These are phyloP conservation scores for Neoseiulus cucumeris DNA, from an alignment of 1,140 invertebrate genomes.

Conservation along the genomic window DNA sequence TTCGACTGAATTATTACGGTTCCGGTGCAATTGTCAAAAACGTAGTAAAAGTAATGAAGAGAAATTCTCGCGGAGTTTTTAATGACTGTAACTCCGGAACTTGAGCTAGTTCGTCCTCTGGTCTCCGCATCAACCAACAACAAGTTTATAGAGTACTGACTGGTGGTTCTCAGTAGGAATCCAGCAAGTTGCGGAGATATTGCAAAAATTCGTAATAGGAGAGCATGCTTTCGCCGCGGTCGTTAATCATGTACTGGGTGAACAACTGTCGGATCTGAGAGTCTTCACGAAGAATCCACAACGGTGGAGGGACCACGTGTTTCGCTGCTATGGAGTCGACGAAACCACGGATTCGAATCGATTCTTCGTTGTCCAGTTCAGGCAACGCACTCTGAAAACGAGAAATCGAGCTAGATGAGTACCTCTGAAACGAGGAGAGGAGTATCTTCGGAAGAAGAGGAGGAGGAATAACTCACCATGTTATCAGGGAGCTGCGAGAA, in stretches of 20 bases:
- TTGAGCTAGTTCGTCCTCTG: neutral
- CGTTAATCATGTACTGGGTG: slow-evolving; percentile 73
- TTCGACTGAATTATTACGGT: neutral
- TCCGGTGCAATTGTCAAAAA: neutral
- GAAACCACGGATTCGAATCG: neutral
- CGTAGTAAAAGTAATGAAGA: neutral
- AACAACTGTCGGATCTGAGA: slow-evolving; percentile 58
- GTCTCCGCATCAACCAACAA: too few species aligned
- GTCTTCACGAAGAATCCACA: slow-evolving; percentile 47
- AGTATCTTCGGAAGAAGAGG: slow-evolving; percentile 18
- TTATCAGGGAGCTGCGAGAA: slow-evolving; percentile 41
- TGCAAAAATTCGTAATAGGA: slow-evolving; percentile 97
- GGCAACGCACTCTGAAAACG: slow-evolving; percentile 17
- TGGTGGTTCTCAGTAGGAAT: neutral
- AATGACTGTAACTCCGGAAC: neutral
- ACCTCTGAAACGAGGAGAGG: slow-evolving; percentile 40
- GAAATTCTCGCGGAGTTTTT: neutral
- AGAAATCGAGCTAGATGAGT: slow-evolving; percentile 56
- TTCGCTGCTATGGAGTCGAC: neutral
- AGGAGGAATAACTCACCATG: slow-evolving; percentile 33
- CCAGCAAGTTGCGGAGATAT: slow-evolving; percentile 38
- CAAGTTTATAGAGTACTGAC: too few species aligned
- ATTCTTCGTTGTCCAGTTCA: neutral
- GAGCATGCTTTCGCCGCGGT: slow-evolving; percentile 72
- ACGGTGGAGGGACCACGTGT: slow-evolving; percentile 14